A percentile compares a stretch with the other conserved stretches of the same genome.
These are phyloP conservation scores for Artibeus jamaicensis DNA, from an alignment of 2,797 vertebrate species.

Conservation along the genomic window DNA sequence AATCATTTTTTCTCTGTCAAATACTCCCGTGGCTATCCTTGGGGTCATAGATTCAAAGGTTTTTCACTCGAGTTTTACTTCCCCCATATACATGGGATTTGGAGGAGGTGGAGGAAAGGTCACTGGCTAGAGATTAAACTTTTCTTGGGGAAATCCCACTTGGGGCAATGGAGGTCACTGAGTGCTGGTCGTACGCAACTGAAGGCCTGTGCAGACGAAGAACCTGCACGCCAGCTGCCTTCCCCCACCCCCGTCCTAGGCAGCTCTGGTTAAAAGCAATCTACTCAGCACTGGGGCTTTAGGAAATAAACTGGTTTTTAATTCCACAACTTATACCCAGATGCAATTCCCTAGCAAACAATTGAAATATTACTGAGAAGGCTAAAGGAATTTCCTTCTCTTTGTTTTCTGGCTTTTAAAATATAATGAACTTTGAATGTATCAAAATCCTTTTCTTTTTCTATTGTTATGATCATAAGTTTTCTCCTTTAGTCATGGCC, in stretches of 20 bases:
- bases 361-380: not conserved
- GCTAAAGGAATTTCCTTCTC: not conserved
- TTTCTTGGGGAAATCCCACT: not conserved
- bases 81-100: not conserved
- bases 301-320: not conserved
- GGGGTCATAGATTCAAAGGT: not conserved
- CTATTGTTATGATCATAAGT: not conserved
- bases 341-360: not conserved
- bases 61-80: not conserved
- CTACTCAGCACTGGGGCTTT: not conserved
- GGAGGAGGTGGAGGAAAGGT: not conserved
- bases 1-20: not conserved
- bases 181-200: not conserved
- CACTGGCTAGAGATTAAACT: not conserved
- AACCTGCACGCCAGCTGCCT: not conserved
- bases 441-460: not conserved
- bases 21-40: not conserved
- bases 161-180: not conserved
- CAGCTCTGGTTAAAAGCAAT: not conserved
- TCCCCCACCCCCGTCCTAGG: no score
- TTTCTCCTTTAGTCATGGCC: not conserved
- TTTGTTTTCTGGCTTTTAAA: not conserved
- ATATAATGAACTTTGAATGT: not conserved
- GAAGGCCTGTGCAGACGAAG: not conserved
- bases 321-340: not conserved